Percentiles rank a stretch among this genome's conserved stretches.
Conservation (phyloP, 2,113 vertebrate genomes). For the Ophiodon elongatus region DNA sequence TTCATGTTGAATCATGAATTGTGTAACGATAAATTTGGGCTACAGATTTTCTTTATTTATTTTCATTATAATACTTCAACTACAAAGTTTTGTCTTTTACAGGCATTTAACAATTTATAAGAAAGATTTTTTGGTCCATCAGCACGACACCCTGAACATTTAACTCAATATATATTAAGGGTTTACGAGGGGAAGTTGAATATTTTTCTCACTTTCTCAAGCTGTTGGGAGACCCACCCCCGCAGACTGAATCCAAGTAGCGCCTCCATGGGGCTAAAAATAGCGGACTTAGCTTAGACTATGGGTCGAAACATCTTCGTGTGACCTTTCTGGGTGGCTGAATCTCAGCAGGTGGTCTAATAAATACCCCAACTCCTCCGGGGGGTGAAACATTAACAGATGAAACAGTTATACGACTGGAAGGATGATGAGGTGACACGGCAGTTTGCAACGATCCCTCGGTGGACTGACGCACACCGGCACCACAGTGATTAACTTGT, state of each 20-base stretch:
- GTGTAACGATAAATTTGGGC: not conserved
- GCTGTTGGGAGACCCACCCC: constrained; percentile 2
- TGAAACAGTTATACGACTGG: constrained; percentile 9
- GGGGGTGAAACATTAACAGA: constrained; percentile 42
- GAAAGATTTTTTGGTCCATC: not conserved
- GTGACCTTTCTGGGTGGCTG: constrained; percentile 39
- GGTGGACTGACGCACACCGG: constrained; percentile 52
- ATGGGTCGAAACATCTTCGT: constrained; percentile 41
- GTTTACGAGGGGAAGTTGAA: not conserved
- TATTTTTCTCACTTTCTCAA: constrained; percentile 19
- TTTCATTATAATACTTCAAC: not conserved
- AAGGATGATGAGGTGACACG: constrained; percentile 34
- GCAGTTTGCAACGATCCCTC: constrained; percentile 50
- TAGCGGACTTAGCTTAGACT: constrained; percentile 19
- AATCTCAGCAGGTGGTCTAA: constrained; percentile 40
- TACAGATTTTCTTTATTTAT: not conserved
- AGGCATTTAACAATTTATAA: not conserved
- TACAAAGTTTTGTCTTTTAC: not conserved
- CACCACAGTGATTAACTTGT: constrained; percentile 63
- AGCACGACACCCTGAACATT: not conserved
- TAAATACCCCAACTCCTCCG: constrained; percentile 36
- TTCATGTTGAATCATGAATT: too few species aligned
- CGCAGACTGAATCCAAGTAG: constrained; percentile 1
- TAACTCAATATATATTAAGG: not conserved
- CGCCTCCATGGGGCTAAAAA: constrained; percentile 26